Percentiles rank a stretch among this genome's conserved stretches.
These are phyloP conservation scores for Fistularia tabacaria DNA, from an alignment of 2,797 vertebrate genomes.

Conservation along the genomic window DNA sequence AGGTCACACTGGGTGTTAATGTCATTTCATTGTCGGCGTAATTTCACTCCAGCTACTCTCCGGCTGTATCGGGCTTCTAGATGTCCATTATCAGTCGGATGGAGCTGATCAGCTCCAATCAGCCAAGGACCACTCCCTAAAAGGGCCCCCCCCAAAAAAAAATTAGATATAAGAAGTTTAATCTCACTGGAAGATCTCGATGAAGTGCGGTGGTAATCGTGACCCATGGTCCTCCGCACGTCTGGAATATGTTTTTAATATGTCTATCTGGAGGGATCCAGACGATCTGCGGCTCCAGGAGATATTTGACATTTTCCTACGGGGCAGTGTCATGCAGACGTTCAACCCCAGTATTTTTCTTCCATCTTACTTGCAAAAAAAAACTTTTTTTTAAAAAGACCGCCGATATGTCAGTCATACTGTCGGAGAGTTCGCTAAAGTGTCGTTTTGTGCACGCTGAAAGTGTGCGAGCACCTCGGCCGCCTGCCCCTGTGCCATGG, in stretches of 20 bases:
- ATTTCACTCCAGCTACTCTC: too few species aligned
- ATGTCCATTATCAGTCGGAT: too few species aligned
- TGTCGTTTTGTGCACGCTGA: not conserved
- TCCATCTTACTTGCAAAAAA: not conserved
- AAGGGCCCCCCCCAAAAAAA: too few species aligned
- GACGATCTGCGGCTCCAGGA: conserved; percentile 6
- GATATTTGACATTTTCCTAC: conserved; percentile 23
- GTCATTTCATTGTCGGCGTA: too few species aligned
- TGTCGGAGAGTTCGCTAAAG: not conserved
- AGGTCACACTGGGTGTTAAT: too few species aligned
- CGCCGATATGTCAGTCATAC: not conserved
- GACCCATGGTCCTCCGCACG: conserved; percentile 7
- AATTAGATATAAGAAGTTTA: too few species aligned
- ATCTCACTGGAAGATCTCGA: conserved; percentile 39
- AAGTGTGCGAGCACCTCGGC: not conserved
- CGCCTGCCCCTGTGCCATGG: not conserved
- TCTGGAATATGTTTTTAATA: conserved; percentile 49
- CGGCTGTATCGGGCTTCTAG: too few species aligned
- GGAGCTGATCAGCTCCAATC: too few species aligned
- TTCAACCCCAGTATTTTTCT: conserved; percentile 23
- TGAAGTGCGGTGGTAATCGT: not conserved
- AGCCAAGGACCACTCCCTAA: too few species aligned
- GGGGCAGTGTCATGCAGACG: conserved; percentile 6
- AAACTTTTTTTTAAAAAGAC: not conserved
- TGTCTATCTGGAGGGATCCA: conserved; percentile 23